Conservation (phyloP, 2,113 vertebrate species). For the Myodes glareolus region DNA sequence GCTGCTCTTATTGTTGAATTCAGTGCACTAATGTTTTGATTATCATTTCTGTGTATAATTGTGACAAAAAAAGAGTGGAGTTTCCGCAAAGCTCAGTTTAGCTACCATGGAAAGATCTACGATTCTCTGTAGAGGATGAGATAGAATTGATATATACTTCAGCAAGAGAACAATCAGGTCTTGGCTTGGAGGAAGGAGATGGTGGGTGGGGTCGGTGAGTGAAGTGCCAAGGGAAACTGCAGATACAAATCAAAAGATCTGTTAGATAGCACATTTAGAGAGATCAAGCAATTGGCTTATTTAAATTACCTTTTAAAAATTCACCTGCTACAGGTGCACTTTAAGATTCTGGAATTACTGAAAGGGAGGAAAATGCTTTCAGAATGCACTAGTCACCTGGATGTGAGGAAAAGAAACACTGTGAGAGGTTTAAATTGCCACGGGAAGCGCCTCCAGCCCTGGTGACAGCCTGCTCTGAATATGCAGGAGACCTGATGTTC, state of each 20-base stretch:
- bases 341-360: constrained; percentile 15
- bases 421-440: constrained; percentile 17
- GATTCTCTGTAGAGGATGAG: not conserved
- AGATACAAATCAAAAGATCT: not conserved
- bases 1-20: too few species aligned
- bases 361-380: constrained; percentile 47
- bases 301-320: constrained; percentile 33
- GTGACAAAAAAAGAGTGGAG: too few species aligned
- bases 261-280: not conserved
- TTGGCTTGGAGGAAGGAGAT: not conserved
- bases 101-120: not conserved
- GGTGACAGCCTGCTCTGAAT: constrained; percentile 63
- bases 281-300: not conserved
- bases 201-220: not conserved
- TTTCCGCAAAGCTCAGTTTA: not conserved
- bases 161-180: not conserved
- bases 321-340: not conserved
- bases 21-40: too few species aligned
- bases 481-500: constrained; percentile 56
- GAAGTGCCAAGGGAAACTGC: not conserved
- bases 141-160: not conserved
- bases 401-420: not conserved
- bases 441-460: not conserved
- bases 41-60: too few species aligned
- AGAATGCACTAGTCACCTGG: constrained; percentile 50